phyloP scores from a whole-genome alignment of 2,888 invertebrate genomes.

The Agelastica alni region DNA sequence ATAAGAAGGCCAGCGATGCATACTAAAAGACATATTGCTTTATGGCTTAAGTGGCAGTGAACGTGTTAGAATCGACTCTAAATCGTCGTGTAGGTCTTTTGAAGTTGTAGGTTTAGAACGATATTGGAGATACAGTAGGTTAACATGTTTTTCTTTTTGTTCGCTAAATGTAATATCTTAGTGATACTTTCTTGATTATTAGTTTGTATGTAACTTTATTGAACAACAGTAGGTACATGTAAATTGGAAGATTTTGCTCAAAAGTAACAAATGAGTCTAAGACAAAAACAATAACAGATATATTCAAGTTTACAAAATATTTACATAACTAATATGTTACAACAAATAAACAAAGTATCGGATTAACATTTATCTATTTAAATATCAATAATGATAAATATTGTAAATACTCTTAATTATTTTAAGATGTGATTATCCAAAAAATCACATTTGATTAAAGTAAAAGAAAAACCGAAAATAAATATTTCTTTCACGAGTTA shows the following conservation, averaged over 20 bases:
- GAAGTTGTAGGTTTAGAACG: no score
- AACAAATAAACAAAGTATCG: conserved; percentile 24
- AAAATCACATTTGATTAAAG: conserved; percentile 13
- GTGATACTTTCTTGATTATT: no score
- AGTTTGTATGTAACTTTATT: conserved; percentile 29
- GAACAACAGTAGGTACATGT: conserved; percentile 29
- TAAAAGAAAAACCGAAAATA: conserved; percentile 1
- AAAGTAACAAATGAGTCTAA: conserved; percentile 32
- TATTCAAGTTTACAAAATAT: conserved; percentile 35
- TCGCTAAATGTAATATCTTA: no score
- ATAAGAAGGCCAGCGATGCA: no score
- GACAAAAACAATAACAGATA: conserved; percentile 34
- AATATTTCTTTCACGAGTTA: not conserved
- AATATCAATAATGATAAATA: conserved; percentile 22
- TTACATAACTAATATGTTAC: conserved; percentile 32
- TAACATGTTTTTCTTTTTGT: no score
- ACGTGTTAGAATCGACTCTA: no score
- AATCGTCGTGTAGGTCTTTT: no score
- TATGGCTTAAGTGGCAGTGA: no score
- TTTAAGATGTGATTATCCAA: conserved; percentile 17
- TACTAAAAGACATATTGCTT: no score
- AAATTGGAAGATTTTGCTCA: conserved; percentile 28
- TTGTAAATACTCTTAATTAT: conserved; percentile 22
- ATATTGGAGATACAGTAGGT: no score
- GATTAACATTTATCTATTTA: conserved; percentile 21